A percentile compares a stretch with the other conserved stretches of the same genome.
These are phyloP conservation scores for Euwallacea similis DNA, from an alignment of 1,140 invertebrate species.

Conservation along the genomic window DNA sequence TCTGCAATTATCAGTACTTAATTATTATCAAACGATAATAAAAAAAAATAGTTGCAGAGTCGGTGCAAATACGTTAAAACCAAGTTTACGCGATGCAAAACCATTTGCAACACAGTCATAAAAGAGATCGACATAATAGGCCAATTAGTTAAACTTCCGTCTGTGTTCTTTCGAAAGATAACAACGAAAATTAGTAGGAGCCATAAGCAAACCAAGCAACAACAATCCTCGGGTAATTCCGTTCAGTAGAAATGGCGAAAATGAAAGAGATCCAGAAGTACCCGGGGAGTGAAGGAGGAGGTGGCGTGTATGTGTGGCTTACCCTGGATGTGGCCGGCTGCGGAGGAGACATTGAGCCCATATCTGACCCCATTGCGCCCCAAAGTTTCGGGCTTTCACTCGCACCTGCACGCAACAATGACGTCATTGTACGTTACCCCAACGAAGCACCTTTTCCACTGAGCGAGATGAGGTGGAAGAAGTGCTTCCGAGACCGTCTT, in stretches of 20 bases:
- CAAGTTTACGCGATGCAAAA: no score
- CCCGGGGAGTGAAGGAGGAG: constrained; percentile 3
- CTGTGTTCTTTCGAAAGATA: neutral
- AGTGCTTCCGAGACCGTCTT: no score
- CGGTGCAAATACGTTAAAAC: no score
- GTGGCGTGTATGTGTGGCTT: constrained; percentile 55
- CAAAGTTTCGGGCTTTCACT: constrained; percentile 58
- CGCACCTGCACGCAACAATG: constrained; percentile 55
- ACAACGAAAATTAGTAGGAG: constrained; percentile 8
- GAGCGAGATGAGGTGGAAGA: no score
- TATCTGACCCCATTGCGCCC: constrained; percentile 56
- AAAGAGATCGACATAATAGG: no score
- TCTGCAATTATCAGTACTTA: no score
- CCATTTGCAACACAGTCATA: no score
- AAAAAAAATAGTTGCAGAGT: no score
- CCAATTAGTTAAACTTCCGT: no score
- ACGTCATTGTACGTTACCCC: constrained; percentile 54
- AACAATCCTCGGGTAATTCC: neutral
- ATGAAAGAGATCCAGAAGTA: neutral
- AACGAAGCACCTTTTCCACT: constrained; percentile 42
- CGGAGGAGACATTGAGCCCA: constrained; percentile 57
- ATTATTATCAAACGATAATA: no score
- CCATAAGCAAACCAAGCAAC: constrained; percentile 14
- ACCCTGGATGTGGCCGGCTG: constrained; percentile 61
- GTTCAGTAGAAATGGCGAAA: no score